A percentile compares a stretch with the other conserved stretches of the same genome.
Conservation (phyloP, 2,888 invertebrate genomes). For the Apamea epomidion region DNA sequence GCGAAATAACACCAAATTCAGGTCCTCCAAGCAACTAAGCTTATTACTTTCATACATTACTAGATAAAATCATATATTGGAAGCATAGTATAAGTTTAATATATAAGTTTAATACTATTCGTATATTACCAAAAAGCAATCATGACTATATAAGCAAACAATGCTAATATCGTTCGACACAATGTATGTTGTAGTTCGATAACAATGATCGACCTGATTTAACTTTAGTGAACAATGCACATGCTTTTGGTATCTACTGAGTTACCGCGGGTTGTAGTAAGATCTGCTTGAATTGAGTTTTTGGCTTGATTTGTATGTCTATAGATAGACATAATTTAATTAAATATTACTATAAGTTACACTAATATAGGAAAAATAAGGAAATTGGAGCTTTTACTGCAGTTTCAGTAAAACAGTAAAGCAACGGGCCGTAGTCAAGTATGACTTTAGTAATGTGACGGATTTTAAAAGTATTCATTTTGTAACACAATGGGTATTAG, state of each 20-base stretch:
- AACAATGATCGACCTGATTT: slow-evolving; percentile 49
- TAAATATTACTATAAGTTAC: not conserved
- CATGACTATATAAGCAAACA: slow-evolving; percentile 34
- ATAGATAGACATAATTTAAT: not conserved
- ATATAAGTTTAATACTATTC: slow-evolving; percentile 17
- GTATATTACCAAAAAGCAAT: slow-evolving; percentile 44
- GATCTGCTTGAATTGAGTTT: not conserved
- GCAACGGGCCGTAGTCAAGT: not conserved
- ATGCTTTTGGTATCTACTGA: slow-evolving; percentile 26
- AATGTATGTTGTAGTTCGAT: slow-evolving; percentile 41
- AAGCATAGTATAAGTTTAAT: no score
- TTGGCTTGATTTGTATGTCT: not conserved
- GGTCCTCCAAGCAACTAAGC: not conserved
- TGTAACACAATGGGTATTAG: no score
- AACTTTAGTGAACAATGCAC: slow-evolving; percentile 57
- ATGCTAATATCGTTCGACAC: slow-evolving; percentile 22
- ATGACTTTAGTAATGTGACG: not conserved
- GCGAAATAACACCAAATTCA: not conserved
- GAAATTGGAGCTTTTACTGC: no score
- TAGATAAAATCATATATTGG: slow-evolving; percentile 37
- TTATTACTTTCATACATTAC: not conserved
- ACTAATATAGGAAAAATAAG: no score
- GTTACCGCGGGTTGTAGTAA: slow-evolving; percentile 1
- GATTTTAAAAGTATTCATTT: not conserved
- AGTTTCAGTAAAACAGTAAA: not conserved